A percentile compares a stretch with the other conserved stretches of the same genome.
Conservation (phyloP, 2,888 invertebrate genomes). For the Suillia variegata region DNA sequence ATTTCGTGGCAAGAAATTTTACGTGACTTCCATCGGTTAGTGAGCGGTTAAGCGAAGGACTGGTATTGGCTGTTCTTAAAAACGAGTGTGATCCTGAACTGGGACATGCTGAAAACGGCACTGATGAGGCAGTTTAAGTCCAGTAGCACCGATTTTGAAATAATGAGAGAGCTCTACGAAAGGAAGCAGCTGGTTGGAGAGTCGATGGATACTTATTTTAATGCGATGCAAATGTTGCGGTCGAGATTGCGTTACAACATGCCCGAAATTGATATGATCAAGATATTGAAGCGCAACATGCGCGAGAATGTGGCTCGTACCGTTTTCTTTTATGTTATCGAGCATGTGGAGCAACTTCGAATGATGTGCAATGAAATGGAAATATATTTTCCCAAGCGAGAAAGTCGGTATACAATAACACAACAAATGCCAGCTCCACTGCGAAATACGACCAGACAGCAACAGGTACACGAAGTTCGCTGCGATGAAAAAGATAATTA, state of each 20-base stretch:
- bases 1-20: no score
- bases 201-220: conserved; percentile 5
- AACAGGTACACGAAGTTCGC: neutral
- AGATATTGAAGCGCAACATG: neutral
- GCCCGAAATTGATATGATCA: neutral
- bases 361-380: neutral
- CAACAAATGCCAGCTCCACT: neutral
- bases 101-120: neutral
- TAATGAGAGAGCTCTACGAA: conserved; percentile 8
- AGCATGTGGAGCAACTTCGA: neutral
- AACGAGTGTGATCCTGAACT: neutral
- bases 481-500: neutral
- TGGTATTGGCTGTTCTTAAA: conserved; percentile 10
- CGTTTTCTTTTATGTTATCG: neutral
- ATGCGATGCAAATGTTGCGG: neutral
- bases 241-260: neutral
- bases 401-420: neutral
- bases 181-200: neutral
- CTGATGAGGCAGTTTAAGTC: neutral
- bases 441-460: neutral
- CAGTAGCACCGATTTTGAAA: neutral
- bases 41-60: neutral
- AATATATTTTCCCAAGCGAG: no score
- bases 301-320: neutral
- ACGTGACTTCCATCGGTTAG: neutral